Conservation (phyloP, 1,140 invertebrate genomes). For the Watersipora subatra region DNA sequence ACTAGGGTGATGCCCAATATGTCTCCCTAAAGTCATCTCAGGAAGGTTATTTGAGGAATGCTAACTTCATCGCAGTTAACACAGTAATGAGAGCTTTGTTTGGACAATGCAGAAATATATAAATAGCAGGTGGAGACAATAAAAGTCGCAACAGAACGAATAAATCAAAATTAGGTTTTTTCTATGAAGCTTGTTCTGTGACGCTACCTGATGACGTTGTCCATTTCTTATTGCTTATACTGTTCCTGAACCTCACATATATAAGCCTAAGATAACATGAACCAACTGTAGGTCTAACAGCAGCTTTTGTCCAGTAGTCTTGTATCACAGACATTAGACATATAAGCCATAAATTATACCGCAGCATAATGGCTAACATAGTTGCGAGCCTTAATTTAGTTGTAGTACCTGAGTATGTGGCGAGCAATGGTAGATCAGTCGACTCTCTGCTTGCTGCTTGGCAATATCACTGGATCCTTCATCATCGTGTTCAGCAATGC, state of each 20-base stretch:
- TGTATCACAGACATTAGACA: neutral
- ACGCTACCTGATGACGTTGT: no score
- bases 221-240: no score
- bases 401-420: conserved; percentile 41
- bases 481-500: conserved; percentile 90
- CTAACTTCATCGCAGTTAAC: no score
- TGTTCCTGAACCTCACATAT: neutral
- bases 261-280: neutral
- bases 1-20: no score
- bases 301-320: neutral
- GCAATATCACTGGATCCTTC: conserved; percentile 79
- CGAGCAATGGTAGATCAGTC: conserved; percentile 73
- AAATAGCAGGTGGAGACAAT: no score
- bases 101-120: no score
- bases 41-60: no score
- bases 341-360: neutral
- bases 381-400: neutral
- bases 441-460: conserved; percentile 72
- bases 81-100: no score
- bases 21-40: no score
- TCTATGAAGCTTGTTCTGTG: no score
- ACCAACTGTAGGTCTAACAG: neutral
- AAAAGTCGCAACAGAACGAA: no score
- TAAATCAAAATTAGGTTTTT: no score
- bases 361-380: neutral